Evolutionary conservation across 2,797 vertebrate species (phyloP).

Genomic region (Cynopterus sphinx): DNA sequence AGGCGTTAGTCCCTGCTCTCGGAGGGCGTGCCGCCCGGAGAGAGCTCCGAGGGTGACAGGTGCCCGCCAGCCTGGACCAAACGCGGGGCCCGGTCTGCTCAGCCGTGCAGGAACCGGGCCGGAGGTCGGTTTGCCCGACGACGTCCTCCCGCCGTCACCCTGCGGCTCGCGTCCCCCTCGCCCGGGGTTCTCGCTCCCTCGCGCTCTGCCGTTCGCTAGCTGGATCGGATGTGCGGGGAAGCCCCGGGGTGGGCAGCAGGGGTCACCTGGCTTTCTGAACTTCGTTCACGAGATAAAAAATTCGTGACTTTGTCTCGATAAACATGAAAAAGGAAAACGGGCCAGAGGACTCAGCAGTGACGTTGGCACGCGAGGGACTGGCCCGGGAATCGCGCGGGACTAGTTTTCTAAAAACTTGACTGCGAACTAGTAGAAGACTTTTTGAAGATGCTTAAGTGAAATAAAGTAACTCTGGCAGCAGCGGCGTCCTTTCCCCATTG

Average conservation of each 20-base stretch:
- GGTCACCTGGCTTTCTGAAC: background rate
- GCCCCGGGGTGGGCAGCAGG: background rate
- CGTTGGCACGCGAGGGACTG: no score
- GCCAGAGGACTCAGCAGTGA: no score
- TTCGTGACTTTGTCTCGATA: background rate
- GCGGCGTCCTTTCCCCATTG: background rate
- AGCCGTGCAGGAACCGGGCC: rapidly evolving
- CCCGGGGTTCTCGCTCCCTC: background rate
- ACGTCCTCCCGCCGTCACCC: rapidly evolving
- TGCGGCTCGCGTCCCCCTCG: rapidly evolving
- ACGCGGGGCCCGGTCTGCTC: rapidly evolving
- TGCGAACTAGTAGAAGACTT: background rate
- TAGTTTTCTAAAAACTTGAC: background rate
- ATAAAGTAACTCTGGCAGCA: no score
- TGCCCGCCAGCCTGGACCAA: background rate
- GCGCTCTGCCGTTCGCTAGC: background rate
- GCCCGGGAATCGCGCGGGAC: no score
- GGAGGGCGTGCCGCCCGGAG: background rate
- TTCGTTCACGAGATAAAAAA: background rate
- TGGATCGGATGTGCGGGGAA: background rate
- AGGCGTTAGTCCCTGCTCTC: background rate
- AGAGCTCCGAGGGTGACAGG: background rate
- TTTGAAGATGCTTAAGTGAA: background rate
- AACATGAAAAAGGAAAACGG: background rate
- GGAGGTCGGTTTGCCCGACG: rapidly evolving